Evolutionary conservation across 2,888 invertebrate genomes (phyloP).

Genomic region (Pristionchus entomophagus): DNA sequence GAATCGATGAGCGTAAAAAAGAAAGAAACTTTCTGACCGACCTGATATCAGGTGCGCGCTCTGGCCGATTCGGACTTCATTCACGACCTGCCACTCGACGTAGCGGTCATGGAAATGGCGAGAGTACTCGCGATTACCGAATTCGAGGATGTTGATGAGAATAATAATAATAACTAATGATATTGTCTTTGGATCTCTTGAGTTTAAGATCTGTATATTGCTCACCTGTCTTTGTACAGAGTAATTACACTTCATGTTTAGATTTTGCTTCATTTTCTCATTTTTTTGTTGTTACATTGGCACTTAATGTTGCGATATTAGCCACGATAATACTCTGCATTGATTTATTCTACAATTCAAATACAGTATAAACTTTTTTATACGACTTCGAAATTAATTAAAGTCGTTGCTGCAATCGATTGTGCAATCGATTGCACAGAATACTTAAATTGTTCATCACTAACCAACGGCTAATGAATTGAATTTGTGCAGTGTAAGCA

Average conservation of each 20-base stretch:
- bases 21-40: too few relatives aligned
- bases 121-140: not conserved
- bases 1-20: too few relatives aligned
- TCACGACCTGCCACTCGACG: not conserved
- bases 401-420: not conserved
- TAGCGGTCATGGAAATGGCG: not conserved
- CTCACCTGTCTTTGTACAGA: too few relatives aligned
- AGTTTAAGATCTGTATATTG: not conserved
- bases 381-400: not conserved
- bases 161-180: not conserved
- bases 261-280: not conserved
- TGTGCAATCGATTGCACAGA: not conserved
- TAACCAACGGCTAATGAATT: too few relatives aligned
- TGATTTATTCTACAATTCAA: too few relatives aligned
- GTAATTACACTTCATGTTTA: not conserved
- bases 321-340: too few relatives aligned
- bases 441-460: too few relatives aligned
- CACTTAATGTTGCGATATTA: not conserved
- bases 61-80: not conserved
- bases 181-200: too few relatives aligned
- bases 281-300: too few relatives aligned
- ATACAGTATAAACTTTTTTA: too few relatives aligned
- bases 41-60: too few relatives aligned
- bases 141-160: not conserved
- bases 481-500: too few relatives aligned